Evolutionary conservation across 1,140 invertebrate genomes (phyloP).

Genomic region (Cydia strobilella): DNA sequence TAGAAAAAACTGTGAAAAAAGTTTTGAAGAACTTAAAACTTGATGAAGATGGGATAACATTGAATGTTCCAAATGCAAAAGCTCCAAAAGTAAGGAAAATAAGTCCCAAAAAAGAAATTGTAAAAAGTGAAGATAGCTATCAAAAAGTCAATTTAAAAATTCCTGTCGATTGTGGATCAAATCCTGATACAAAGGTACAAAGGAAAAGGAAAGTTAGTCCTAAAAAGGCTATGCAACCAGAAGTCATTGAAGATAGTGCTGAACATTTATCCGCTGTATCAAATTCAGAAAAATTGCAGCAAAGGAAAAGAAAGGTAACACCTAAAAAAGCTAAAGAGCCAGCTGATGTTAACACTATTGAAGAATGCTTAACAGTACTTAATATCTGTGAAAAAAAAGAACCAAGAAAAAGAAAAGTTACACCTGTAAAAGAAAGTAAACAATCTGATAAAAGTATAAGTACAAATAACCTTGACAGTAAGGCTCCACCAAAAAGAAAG

Average conservation of each 20-base stretch:
- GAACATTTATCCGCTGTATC: background rate
- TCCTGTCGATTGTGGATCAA: background rate
- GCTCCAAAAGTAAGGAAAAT: slow-evolving; percentile 5
- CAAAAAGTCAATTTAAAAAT: background rate
- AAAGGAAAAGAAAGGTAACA: slow-evolving; percentile 34
- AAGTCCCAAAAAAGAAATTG: background rate
- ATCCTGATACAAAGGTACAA: slow-evolving; percentile 3
- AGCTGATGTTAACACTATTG: background rate
- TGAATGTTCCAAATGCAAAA: slow-evolving; percentile 16
- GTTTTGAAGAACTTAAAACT: slow-evolving; percentile 32
- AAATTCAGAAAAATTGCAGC: background rate
- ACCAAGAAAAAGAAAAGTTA: slow-evolving; percentile 31
- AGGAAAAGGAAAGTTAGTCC: slow-evolving; percentile 22
- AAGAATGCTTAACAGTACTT: slow-evolving; percentile 14
- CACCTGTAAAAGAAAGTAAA: slow-evolving; percentile 12
- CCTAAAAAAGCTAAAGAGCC: slow-evolving; percentile 26
- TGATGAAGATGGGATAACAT: background rate
- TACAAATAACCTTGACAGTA: slow-evolving; percentile 28
- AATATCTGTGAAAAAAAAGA: slow-evolving; percentile 15
- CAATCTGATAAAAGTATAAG: slow-evolving; percentile 12
- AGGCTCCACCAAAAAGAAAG: slow-evolving; percentile 32
- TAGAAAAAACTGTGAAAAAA: slow-evolving; percentile 34
- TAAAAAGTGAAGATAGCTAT: background rate
- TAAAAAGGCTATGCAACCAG: background rate
- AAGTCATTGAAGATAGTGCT: background rate